Evolutionary conservation across 2,888 invertebrate species (phyloP).

Genomic region (Tachina grossa): DNA sequence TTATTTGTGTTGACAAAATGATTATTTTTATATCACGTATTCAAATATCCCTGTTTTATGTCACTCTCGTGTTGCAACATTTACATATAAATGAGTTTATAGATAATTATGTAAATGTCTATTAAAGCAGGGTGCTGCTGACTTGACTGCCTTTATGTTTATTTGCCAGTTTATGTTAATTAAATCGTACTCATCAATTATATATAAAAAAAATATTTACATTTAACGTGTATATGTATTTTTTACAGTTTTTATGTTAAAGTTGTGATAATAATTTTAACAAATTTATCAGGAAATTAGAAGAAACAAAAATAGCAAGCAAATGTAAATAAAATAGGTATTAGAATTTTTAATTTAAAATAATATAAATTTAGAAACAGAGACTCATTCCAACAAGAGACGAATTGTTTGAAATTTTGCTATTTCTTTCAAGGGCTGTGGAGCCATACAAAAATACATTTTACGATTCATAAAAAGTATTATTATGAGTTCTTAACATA

Average conservation of each 20-base stretch:
- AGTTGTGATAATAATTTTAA: constrained; percentile 47
- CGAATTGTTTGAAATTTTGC: background rate
- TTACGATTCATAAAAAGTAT: no score
- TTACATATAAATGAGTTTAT: background rate
- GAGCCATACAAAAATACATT: no score
- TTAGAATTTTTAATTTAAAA: background rate
- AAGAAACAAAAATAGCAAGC: background rate
- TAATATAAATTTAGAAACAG: no score
- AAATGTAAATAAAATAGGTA: background rate
- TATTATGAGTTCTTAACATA: no score
- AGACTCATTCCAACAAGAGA: no score
- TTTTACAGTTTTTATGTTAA: constrained; percentile 18
- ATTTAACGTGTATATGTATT: background rate
- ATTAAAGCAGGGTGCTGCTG: constrained; percentile 20
- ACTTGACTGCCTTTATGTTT: background rate
- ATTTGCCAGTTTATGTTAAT: constrained; percentile 37
- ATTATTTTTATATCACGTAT: background rate
- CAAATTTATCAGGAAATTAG: background rate
- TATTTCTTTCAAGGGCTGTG: background rate
- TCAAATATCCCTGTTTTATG: background rate
- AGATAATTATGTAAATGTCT: constrained; percentile 1
- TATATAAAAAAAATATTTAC: background rate
- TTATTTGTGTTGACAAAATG: background rate
- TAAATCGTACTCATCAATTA: background rate
- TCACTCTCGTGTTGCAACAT: constrained; percentile 2